phyloP scores from a whole-genome alignment of 2,888 invertebrate genomes.

The Amphimallon solstitiale region DNA sequence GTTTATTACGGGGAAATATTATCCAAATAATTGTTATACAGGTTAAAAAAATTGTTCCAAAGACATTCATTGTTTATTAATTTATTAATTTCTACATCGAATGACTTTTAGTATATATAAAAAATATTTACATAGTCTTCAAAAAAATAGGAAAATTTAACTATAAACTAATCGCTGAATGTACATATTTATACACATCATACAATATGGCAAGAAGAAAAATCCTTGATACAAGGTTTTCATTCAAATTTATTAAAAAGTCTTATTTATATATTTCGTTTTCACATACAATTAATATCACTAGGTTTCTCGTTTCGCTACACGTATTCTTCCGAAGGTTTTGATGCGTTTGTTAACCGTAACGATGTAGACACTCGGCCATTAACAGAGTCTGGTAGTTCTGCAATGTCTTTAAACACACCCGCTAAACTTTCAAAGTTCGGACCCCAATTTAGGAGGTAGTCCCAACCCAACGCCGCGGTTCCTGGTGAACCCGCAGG shows the following conservation, averaged over 20 bases:
- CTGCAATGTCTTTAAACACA: conserved; percentile 96
- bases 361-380: conserved; percentile 78
- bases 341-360: conserved; percentile 81
- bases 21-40: too few relatives aligned
- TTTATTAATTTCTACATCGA: conserved; percentile 49
- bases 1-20: too few relatives aligned
- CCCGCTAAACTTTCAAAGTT: conserved; percentile 96
- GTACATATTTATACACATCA: conserved; percentile 25
- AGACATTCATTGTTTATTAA: conserved; percentile 35
- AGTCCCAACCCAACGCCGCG: conserved; percentile 91
- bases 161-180: conserved; percentile 44
- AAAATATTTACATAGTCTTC: conserved; percentile 55
- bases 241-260: conserved; percentile 44
- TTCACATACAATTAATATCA: conserved; percentile 37
- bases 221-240: conserved; percentile 61
- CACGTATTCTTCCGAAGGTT: conserved; percentile 92
- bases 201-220: conserved; percentile 59
- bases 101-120: conserved; percentile 52
- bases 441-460: conserved; percentile 94
- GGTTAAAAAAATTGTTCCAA: too few relatives aligned
- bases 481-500: conserved; percentile 80
- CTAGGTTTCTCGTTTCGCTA: conserved; percentile 58
- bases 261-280: conserved; percentile 40
- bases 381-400: conserved; percentile 85
- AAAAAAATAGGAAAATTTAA: conserved; percentile 48